These are phyloP conservation scores for Progne subis DNA, from an alignment of 2,113 vertebrate genomes.

Conservation along the genomic window DNA sequence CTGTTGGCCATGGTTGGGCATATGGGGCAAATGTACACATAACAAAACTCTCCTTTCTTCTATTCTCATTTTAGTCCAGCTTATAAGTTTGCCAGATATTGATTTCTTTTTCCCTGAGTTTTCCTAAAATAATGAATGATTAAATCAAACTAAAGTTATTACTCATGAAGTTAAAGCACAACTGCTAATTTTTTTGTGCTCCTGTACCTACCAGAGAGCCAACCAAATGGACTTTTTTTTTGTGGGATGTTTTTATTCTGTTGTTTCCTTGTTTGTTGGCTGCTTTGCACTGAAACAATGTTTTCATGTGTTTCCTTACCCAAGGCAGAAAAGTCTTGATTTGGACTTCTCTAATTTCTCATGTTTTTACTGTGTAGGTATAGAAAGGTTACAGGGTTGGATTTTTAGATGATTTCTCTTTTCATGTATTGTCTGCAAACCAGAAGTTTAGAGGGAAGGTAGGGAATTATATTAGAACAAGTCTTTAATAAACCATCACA, in stretches of 20 bases:
- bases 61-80: neutral
- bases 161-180: neutral
- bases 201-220: neutral
- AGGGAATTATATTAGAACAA: slow-evolving; percentile 44
- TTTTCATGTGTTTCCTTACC: neutral
- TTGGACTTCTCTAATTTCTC: neutral
- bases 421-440: neutral
- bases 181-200: neutral
- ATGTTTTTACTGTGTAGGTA: neutral
- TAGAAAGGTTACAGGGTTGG: neutral
- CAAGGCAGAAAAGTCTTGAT: neutral
- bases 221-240: neutral
- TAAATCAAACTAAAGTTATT: neutral
- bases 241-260: neutral
- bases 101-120: fast-evolving
- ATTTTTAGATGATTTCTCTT: neutral
- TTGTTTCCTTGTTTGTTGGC: neutral
- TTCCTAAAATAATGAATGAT: neutral
- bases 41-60: neutral
- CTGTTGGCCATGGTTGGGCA: neutral
- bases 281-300: neutral
- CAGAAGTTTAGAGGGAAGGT: neutral
- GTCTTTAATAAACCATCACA: slow-evolving; percentile 70
- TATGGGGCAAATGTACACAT: neutral
- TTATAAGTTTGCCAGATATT: neutral